phyloP scores from a whole-genome alignment of 2,797 vertebrate species.

The Myiotriccus ornatus region DNA sequence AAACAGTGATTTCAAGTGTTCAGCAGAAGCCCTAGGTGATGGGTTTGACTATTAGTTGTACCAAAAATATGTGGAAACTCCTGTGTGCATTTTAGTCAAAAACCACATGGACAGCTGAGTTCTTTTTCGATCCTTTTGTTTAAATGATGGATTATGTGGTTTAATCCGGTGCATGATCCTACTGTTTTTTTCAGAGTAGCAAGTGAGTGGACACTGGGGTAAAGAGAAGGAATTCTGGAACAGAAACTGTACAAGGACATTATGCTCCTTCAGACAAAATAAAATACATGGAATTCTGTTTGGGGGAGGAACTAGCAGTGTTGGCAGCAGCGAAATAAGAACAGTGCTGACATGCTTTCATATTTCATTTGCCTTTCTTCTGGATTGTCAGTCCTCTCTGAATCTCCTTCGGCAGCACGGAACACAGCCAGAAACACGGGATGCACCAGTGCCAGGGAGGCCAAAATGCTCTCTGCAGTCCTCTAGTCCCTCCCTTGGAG shows the following conservation, averaged over 20 bases:
- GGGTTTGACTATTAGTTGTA: background rate
- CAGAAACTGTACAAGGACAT: background rate
- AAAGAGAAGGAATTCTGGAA: background rate
- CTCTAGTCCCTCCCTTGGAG: background rate
- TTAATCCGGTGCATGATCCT: background rate
- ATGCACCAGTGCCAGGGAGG: background rate
- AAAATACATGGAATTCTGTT: background rate
- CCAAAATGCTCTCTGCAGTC: background rate
- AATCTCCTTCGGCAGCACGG: background rate
- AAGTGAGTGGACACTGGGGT: background rate
- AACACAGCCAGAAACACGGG: background rate
- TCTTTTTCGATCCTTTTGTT: background rate
- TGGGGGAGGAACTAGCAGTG: background rate
- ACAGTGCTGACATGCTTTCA: background rate
- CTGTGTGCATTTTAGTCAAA: background rate
- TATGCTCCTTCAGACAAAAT: background rate
- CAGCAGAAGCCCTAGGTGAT: background rate
- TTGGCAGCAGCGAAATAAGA: background rate
- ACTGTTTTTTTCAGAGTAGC: background rate
- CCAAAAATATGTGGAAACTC: rapidly evolving
- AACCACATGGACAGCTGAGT: background rate
- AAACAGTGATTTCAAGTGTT: background rate
- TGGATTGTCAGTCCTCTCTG: background rate
- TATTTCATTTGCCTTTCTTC: background rate
- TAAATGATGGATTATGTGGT: background rate